Evolutionary conservation across 2,113 vertebrate genomes (phyloP), one percentile per base, ranked within the genome.

Genomic region (Microtus richardsoni): DNA sequence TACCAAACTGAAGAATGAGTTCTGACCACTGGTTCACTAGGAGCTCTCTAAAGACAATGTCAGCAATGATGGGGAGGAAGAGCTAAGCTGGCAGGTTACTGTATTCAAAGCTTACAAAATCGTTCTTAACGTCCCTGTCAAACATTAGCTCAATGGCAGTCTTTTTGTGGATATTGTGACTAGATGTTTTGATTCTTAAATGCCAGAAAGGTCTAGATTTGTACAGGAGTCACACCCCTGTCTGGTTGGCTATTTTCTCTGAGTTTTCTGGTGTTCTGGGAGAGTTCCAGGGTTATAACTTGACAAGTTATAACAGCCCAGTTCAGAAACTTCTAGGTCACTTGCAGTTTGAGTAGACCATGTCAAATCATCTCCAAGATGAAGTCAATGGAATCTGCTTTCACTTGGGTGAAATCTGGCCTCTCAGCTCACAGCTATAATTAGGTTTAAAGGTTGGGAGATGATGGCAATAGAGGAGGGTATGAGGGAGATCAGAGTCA

Each of bases 31-130:
- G 99, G 97, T 98, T 99, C 30, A 99, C 98, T 0, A 99, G 98
- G 74, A 99, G 99, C 98, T 99, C 99, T 99, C 99, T 99, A 11
- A 99, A 99, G 12, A 99, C 99, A n/a, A 99, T 99, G 9, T 99
- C 99, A 0, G 99, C 99, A 54, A 99, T 99, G 99, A 99, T 98
- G 99, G 99, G 6, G 99, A 99, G 0, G 99, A 99, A 1, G 99
- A 99, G 96, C 99, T 99, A 96, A 99, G 99, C 78, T 99, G 97
- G 96, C 99, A 99, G 0, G 98, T 99, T 98, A 99, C 99, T 0
- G 99, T 99, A 6, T 99, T 99, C 95, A 99, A 95, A 0, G 99
- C 99, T 97, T 99, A 99, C 86, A 99, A 96, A 78, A 99, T 99
- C 99, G 97, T 99, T 99, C 95, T 99, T 99, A 98, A 99, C 98